A percentile compares a stretch with the other conserved stretches of the same genome.
Conservation (phyloP, 2,888 invertebrate species). For the Listrodromus nycthemerus region DNA sequence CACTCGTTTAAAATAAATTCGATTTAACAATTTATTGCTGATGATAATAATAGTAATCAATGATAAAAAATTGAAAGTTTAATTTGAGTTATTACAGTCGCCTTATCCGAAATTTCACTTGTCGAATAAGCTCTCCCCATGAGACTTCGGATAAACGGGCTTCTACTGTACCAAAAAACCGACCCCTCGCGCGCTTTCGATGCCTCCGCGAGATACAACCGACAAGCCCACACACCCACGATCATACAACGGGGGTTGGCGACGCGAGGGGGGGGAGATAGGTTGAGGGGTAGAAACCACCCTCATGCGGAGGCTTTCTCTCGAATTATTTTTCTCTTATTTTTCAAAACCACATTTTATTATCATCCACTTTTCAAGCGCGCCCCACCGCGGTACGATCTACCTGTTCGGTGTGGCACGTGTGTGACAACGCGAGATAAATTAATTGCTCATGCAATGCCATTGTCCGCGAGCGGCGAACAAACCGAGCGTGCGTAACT, state of each 20-base stretch:
- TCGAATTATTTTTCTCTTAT: slow-evolving; percentile 20
- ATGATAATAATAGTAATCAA: too few relatives aligned
- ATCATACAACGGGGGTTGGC: background rate
- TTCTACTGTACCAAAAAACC: background rate
- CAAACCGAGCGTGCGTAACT: slow-evolving; percentile 7
- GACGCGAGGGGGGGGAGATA: too few relatives aligned
- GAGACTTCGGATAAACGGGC: too few relatives aligned
- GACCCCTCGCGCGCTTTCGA: slow-evolving; percentile 16
- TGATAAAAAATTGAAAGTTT: too few relatives aligned
- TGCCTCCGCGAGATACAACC: slow-evolving; percentile 1
- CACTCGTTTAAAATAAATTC: too few relatives aligned
- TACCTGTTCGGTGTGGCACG: slow-evolving; percentile 47
- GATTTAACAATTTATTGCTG: too few relatives aligned
- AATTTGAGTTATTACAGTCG: too few relatives aligned
- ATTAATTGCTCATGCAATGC: slow-evolving; percentile 65
- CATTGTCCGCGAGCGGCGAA: slow-evolving; percentile 48
- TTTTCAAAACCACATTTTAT: slow-evolving; percentile 51
- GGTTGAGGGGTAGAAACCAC: too few relatives aligned
- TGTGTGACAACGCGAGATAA: slow-evolving; percentile 64
- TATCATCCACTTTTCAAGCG: slow-evolving; percentile 49
- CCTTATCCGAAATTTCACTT: background rate
- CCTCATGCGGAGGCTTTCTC: background rate
- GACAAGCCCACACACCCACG: background rate
- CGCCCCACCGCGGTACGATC: slow-evolving; percentile 23
- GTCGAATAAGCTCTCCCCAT: too few relatives aligned